Evolutionary conservation across 37 sponge, comb jelly and placozoan species (phyloP).

Genomic region (Halisarca cf. caerulea): DNA sequence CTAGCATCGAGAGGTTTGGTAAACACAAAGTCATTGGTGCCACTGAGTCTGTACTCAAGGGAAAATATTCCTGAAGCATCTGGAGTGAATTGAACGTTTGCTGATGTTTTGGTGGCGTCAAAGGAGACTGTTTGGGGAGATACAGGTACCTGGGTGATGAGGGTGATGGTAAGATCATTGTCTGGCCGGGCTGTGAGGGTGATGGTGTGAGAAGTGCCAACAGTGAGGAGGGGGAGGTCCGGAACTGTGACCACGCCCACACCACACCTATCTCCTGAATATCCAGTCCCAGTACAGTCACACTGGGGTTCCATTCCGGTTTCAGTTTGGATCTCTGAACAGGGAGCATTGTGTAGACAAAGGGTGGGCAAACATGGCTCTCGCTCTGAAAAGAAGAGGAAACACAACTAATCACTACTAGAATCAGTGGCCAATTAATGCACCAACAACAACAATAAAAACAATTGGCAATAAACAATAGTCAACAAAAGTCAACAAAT

Average conservation of each 20-base stretch:
- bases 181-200: neutral
- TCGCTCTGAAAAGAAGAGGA: neutral
- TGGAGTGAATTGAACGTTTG: neutral
- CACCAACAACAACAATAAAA: neutral
- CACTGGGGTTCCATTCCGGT: neutral
- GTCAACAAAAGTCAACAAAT: neutral
- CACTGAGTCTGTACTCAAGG: neutral
- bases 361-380: neutral
- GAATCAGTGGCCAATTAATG: neutral
- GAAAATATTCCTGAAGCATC: neutral
- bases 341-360: neutral
- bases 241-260: slow-evolving; percentile 12
- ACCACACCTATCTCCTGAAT: neutral
- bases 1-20: neutral
- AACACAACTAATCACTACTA: neutral
- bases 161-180: neutral
- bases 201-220: neutral
- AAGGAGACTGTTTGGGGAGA: neutral
- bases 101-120: neutral
- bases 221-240: neutral
- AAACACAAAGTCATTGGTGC: neutral
- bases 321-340: neutral
- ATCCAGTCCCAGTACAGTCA: neutral
- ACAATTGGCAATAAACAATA: neutral
- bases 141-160: neutral